Evolutionary conservation across 1,140 invertebrate genomes (phyloP), one percentile per base, ranked within the genome.

Genomic region (Mactra quadrangularis): DNA sequence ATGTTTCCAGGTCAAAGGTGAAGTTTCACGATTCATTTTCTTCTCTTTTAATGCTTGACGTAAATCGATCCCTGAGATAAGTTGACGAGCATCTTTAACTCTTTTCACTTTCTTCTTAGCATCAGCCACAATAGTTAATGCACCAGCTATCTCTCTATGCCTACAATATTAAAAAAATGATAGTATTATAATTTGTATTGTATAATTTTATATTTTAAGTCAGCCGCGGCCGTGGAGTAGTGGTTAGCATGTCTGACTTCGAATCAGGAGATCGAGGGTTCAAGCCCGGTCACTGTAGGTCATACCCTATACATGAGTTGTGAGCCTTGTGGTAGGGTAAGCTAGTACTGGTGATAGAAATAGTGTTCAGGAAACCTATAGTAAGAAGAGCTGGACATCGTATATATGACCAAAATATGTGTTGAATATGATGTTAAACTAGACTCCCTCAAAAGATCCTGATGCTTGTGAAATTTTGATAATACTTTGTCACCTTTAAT

Each of bases 21-120:
- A 76, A 3, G 27, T 25, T 38, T 62, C 33, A 31, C 74, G 45
- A 27, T 81, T 81, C 77, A 70, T 57, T 22, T 81, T 81, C 27
- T 70, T 70, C 33, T 81, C 77, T 25, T 57, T 27, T n/a, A 81
- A 60, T 27, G 77, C 77, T 41, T 27, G 13, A 11, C 77, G 33
- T n/a, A 81, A 64, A 35, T 81, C 77, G 6, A 71, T 52, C 35
- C 77, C 77, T 22, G 38, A 45, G 27, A 81, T 81, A 2, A 81
- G 66, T 50, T 81, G 77, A 22, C 77, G 50, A 19, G 77, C 77
- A 81, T 81, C 77, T 35, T 71, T 57, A 11, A 81, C 47, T 17
- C 6, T 31, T 33, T 81, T 81, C 15, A 41, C 77, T 38, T 71
- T 81, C 38, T 60, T 81, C 55, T 81, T 70, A 27, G 77, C 64